phyloP scores from a whole-genome alignment of 64 coral and sea anemone genomes.

The Pachyseris speciosa region DNA sequence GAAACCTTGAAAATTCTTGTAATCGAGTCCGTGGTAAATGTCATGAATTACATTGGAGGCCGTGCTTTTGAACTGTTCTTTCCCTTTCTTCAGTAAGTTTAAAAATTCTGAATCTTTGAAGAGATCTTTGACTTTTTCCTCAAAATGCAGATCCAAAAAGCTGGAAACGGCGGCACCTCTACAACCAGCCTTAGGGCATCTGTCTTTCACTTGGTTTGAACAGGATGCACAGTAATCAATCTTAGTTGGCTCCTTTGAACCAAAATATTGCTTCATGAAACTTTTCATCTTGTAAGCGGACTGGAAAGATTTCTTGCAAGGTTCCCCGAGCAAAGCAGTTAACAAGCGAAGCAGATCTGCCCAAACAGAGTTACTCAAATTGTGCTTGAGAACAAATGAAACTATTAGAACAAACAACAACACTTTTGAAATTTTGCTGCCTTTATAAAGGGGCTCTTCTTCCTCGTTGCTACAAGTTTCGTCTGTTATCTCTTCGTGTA shows the following conservation, averaged over 20 bases:
- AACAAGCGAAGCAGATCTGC: conserved; percentile 35
- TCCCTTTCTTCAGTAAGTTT: conserved; percentile 36
- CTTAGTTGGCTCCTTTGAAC: conserved; percentile 30
- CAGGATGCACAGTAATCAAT: conserved; percentile 28
- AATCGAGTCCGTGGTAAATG: conserved; percentile 47
- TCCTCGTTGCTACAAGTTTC: not conserved
- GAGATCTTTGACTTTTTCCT: conserved; percentile 27
- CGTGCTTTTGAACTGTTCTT: not conserved
- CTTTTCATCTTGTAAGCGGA: conserved; percentile 44
- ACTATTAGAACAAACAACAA: conserved; percentile 35
- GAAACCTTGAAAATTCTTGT: conserved; percentile 67
- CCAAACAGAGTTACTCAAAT: conserved; percentile 55
- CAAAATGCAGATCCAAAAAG: conserved; percentile 62
- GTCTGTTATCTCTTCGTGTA: not conserved
- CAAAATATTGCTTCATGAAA: conserved; percentile 33
- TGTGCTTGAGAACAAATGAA: conserved; percentile 48
- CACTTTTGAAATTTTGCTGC: conserved; percentile 39
- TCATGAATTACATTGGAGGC: conserved; percentile 25
- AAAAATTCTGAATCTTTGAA: conserved; percentile 41
- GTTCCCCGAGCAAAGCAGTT: conserved; percentile 4
- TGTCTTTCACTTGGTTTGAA: not conserved
- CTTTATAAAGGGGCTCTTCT: conserved; percentile 45
- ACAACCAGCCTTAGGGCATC: not conserved
- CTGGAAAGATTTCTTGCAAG: conserved; percentile 21
- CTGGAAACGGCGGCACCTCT: not conserved